Conservation (phyloP, 2,113 vertebrate species). For the Triplophysa rosa region DNA sequence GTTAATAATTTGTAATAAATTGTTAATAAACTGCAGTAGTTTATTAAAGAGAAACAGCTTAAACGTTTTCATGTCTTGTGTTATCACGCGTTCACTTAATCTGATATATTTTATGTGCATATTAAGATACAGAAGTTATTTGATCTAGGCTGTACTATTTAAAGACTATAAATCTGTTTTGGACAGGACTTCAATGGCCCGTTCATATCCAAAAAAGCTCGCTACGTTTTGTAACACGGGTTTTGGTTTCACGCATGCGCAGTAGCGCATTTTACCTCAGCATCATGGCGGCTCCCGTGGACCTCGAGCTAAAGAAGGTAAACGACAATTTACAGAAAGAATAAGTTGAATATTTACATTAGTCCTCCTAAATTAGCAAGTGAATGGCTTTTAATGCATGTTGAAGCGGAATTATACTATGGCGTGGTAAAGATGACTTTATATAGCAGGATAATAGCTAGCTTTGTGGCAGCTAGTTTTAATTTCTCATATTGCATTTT, state of each 20-base stretch:
- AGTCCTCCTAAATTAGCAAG: background rate
- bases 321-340: background rate
- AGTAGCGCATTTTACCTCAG: background rate
- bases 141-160: too few species aligned
- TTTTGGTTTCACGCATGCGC: constrained; percentile 46
- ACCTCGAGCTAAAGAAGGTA: constrained; percentile 78
- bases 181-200: too few species aligned
- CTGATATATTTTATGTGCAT: too few species aligned
- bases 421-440: background rate
- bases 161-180: too few species aligned
- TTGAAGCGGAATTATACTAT: background rate
- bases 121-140: too few species aligned
- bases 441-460: background rate
- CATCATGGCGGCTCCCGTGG: constrained; percentile 74
- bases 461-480: background rate
- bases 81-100: too few species aligned
- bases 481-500: background rate
- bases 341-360: background rate
- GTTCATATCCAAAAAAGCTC: background rate
- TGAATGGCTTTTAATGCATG: background rate
- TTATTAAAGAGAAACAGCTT: too few species aligned
- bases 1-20: too few species aligned
- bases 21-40: too few species aligned
- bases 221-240: background rate
- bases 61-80: too few species aligned